Conservation (phyloP, 2,797 vertebrate genomes). For the Stomatorhinus walkeri region DNA sequence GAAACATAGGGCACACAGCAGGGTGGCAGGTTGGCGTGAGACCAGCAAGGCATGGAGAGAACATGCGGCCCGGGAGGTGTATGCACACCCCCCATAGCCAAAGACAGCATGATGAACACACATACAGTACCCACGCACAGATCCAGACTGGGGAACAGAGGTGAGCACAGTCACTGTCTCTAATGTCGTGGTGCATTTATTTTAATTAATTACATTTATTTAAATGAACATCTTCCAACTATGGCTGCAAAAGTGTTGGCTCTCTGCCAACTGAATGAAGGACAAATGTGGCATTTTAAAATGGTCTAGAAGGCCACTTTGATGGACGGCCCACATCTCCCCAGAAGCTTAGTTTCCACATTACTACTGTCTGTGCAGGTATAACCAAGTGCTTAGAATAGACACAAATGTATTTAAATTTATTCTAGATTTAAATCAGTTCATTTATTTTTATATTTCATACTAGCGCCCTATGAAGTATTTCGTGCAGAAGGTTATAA, state of each 20-base stretch:
- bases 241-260: not conserved
- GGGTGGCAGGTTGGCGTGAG: not conserved
- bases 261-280: not conserved
- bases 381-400: constrained; percentile 27
- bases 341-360: constrained; percentile 3
- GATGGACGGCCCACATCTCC: not conserved
- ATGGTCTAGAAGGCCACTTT: not conserved
- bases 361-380: constrained; percentile 18
- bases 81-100: not conserved
- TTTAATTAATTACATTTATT: not conserved
- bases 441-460: constrained; percentile 5
- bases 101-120: not conserved
- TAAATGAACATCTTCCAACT: not conserved
- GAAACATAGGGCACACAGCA: not conserved
- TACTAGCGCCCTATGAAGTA: not conserved
- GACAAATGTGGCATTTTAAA: not conserved
- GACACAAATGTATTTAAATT: constrained; percentile 5
- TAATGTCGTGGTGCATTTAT: not conserved
- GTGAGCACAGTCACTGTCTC: not conserved
- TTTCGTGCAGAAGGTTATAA: not conserved
- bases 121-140: not conserved
- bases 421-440: constrained; percentile 11
- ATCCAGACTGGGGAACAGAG: not conserved
- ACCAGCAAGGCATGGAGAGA: not conserved
- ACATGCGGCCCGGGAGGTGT: not conserved